Base-by-base conservation (phyloP, 2,888 invertebrate genomes). In the Sialis fuliginosa region DNA sequence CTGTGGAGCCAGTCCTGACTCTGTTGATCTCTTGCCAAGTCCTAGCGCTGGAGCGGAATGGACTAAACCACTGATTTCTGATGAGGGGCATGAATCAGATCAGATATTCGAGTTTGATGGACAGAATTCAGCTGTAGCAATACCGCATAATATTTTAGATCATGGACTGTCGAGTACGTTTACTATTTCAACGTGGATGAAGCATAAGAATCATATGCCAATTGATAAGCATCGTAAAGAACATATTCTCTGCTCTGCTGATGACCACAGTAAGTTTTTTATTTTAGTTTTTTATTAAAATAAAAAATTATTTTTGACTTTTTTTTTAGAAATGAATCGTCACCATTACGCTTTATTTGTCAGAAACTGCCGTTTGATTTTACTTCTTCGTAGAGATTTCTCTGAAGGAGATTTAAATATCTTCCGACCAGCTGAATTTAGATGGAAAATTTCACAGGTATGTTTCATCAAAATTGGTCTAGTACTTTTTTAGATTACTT, bases 321-420 rank as follows among this genome's bases (percentile, higher is more conserved):
- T 52, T 54, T 50, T 65, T 67, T 1, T 70, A 92, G 92, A 91
- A 69, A 95, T 96, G 93, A 97, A 96, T 70, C 83, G 98, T 4
- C 97, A 98, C 68, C 98, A 98, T 69, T 96, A 95, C 71, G 91
- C 96, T 1, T 69, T 96, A 55, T 97, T 96, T 70, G 84, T 98
- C 2, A 81, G 97, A 54, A 97, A 97, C 70, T 97, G 97, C 63
- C 85, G 96, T 6, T 73, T 98, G 56, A 95, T 98, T 58, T 73
- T 98, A 54, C 72, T 98, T 54, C 70, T 98, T 57, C 67, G 85
- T 41, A 71, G 83, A 5, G 77, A 89, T 31, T 91, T 88, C 65
- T 86, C 88, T 30, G 88, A 91, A 59, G 90, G 90, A 1, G 89
- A 91, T 63, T 74, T 90, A 48, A 92, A 91, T 67, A 91, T 90